These are phyloP conservation scores for Coleophora flavipennella DNA, from an alignment of 2,888 invertebrate genomes.

Conservation along the genomic window DNA sequence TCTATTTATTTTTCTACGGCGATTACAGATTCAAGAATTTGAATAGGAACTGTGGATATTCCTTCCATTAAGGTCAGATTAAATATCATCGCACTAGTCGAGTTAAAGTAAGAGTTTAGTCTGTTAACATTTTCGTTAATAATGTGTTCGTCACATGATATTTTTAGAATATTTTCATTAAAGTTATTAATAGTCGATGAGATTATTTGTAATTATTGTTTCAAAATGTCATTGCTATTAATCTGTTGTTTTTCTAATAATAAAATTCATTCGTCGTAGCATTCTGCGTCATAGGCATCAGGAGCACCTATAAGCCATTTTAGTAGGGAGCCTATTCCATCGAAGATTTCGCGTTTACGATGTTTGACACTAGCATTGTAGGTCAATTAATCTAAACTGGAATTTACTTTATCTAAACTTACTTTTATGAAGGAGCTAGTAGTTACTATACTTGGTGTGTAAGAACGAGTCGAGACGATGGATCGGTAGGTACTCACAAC, in stretches of 20 bases:
- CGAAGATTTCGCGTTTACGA: constrained; percentile 19
- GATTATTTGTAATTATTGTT: constrained; percentile 22
- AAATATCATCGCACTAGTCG: constrained; percentile 12
- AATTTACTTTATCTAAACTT: constrained; percentile 16
- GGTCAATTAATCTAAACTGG: constrained; percentile 15
- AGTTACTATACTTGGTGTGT: constrained; percentile 7
- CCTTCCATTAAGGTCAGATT: constrained; percentile 18
- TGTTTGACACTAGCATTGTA: constrained; percentile 15
- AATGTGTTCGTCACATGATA: constrained; percentile 18
- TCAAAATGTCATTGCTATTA: constrained; percentile 12
- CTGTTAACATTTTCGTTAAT: constrained; percentile 19
- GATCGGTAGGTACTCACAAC: constrained; percentile 13
- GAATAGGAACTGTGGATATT: constrained; percentile 17
- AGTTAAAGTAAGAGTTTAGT: constrained; percentile 15
- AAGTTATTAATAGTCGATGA: constrained; percentile 20
- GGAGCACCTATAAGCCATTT: constrained; percentile 26
- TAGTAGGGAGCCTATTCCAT: constrained; percentile 20
- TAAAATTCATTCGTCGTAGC: constrained; percentile 22
- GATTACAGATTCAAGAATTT: constrained; percentile 16
- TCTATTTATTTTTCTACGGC: constrained; percentile 18
- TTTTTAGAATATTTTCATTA: constrained; percentile 20
- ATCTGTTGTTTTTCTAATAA: constrained; percentile 20
- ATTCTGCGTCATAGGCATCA: constrained; percentile 21
- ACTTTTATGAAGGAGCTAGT: constrained; percentile 15
- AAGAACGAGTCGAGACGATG: no score